A percentile compares a stretch with the other conserved stretches of the same genome.
Conservation (phyloP, 2,113 vertebrate species). For the Riparia riparia region DNA sequence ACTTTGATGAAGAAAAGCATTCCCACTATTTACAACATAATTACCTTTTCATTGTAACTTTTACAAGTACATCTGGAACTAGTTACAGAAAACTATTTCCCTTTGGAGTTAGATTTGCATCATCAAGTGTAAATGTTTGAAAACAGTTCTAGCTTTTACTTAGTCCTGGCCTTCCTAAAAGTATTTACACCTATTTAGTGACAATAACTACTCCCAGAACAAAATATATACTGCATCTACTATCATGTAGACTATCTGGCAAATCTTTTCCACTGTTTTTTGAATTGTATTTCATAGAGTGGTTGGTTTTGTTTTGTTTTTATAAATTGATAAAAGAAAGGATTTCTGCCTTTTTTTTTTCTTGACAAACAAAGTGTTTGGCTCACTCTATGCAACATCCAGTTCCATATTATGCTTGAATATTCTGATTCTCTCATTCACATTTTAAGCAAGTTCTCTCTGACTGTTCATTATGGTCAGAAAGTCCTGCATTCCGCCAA, state of each 20-base stretch:
- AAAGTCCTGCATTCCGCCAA: constrained; percentile 74
- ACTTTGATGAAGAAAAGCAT: constrained; percentile 58
- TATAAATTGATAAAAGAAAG: constrained; percentile 62
- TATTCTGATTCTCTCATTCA: constrained; percentile 73
- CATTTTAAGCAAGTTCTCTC: constrained; percentile 43
- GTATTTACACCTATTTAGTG: background rate
- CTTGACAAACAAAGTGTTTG: constrained; percentile 63
- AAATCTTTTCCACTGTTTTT: constrained; percentile 72
- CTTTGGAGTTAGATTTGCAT: constrained; percentile 35
- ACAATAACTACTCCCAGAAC: background rate
- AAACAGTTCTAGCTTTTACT: constrained; percentile 18
- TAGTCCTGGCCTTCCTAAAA: background rate
- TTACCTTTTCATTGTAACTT: constrained; percentile 55
- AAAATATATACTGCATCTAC: background rate
- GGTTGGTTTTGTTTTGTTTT: background rate
- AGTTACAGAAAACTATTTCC: constrained; percentile 43
- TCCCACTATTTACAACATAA: constrained; percentile 54
- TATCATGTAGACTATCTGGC: constrained; percentile 8
- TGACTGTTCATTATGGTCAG: constrained; percentile 70
- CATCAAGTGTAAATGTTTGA: constrained; percentile 33
- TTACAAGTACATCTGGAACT: constrained; percentile 58
- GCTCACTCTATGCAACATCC: constrained; percentile 68
- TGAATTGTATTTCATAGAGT: constrained; percentile 64
- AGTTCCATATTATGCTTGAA: constrained; percentile 77
- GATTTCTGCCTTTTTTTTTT: constrained; percentile 30